Evolutionary conservation across 2,113 vertebrate species (phyloP).

Genomic region (Muscicapa adusta): DNA sequence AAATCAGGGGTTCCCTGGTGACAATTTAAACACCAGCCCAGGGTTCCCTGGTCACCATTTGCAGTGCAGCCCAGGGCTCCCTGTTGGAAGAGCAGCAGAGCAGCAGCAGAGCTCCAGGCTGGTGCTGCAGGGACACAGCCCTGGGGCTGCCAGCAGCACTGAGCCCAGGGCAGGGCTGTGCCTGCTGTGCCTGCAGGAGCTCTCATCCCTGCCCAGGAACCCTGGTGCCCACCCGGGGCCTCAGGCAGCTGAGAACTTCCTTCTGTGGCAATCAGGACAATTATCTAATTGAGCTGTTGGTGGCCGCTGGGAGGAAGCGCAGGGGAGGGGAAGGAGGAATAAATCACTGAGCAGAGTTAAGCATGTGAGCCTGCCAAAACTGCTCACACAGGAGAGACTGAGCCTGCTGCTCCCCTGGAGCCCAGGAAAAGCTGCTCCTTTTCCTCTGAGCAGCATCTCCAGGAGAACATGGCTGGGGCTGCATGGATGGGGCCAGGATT

Average conservation of each 20-base stretch:
- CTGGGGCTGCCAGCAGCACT: not conserved
- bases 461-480: not conserved
- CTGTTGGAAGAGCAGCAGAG: not conserved
- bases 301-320: rapidly evolving
- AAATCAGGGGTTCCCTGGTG: not conserved
- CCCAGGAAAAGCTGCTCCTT: not conserved
- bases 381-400: not conserved
- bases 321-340: not conserved
- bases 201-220: not conserved
- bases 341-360: not conserved
- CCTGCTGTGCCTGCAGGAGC: not conserved
- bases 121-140: not conserved
- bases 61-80: not conserved
- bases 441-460: not conserved
- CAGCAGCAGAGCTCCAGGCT: not conserved
- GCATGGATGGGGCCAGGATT: not conserved
- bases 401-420: not conserved
- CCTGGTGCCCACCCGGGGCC: not conserved
- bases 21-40: rapidly evolving
- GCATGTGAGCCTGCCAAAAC: not conserved
- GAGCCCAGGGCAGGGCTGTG: not conserved
- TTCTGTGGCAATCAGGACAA: not conserved
- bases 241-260: not conserved
- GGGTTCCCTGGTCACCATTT: rapidly evolving
- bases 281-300: not conserved